Evolutionary conservation across 64 coral and sea anemone species (phyloP).

Genomic region (Cladopsammia gracilis): DNA sequence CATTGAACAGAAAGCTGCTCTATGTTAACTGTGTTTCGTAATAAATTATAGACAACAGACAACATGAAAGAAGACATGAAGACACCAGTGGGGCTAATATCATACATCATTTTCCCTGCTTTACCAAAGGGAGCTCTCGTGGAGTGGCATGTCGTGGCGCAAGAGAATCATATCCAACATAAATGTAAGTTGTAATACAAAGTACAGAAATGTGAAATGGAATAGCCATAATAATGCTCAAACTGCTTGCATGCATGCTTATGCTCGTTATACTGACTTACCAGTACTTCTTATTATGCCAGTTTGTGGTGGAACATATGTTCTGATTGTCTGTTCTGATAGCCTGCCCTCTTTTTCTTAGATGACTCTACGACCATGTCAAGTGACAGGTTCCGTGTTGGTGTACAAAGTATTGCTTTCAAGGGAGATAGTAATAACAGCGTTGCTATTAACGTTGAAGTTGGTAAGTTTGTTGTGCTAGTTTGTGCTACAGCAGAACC

Average conservation of each 20-base stretch:
- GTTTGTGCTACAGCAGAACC: no score
- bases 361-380: not conserved
- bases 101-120: slow-evolving; percentile 79
- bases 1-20: no score
- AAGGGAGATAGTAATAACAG: not conserved
- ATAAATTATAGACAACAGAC: not conserved
- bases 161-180: slow-evolving; percentile 19
- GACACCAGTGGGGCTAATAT: slow-evolving; percentile 51
- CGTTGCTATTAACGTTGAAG: slow-evolving; percentile 34
- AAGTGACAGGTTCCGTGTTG: not conserved
- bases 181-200: slow-evolving; percentile 57
- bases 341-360: not conserved
- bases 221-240: not conserved
- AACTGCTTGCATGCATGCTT: not conserved
- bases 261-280: no score
- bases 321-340: not conserved
- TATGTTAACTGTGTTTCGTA: not conserved
- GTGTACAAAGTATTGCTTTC: not conserved
- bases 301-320: no score
- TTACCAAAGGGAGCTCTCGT: slow-evolving; percentile 79
- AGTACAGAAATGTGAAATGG: not conserved
- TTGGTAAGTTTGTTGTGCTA: slow-evolving; percentile 22
- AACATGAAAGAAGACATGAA: not conserved
- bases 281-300: no score
- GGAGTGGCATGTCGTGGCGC: slow-evolving; percentile 83